Evolutionary conservation across 2,888 invertebrate species (phyloP), one percentile per base, ranked within the genome.

Genomic region (Phragmatobia fuliginosa): DNA sequence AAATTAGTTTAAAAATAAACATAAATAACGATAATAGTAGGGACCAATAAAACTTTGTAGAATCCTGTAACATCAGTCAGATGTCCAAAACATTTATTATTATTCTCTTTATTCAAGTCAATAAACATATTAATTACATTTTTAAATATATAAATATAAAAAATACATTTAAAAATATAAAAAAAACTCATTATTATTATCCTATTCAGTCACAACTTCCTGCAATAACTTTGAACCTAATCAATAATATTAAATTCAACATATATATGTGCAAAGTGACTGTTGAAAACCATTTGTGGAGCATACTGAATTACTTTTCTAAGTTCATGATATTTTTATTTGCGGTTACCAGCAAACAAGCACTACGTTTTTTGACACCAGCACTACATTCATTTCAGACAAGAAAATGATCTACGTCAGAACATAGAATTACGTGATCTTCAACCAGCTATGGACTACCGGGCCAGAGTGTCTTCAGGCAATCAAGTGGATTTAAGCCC

Each of bases 401-500:
- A 92, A 85, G 91, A 88, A 45, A 90, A 78, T 33, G 92, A 93
- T 21, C 75, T 89, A 1, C 90, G 94, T 0, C 95, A 95, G 75
- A 90, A 80, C 28, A 88, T 91, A 41, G 94, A 95, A 21, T 85
- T 95, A 0, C 81, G 92, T 10, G 93, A 94, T 52, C 81, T 95
- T 0, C 89, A 89, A 41, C 93, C 95, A 16, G 92, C 95, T 0
- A 81, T 90, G n/a, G 94, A 94, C 67, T 95, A 95, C 72, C 79
- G 92, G 71, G 92, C 91, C 0, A 84, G 95, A 0, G 84, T 95
- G 0, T 91, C 95, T 0, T 92, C 95, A 0, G 94, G 94, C 0
- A 95, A 95, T 76, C 92, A 94, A 71, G 94, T 94, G 0, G 95
- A 95, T 49, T 72, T 93, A 4, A 95, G 95, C 66, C 87, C 92